Conservation (phyloP, 1,140 invertebrate species). For the Teleopsis dalmanni region DNA sequence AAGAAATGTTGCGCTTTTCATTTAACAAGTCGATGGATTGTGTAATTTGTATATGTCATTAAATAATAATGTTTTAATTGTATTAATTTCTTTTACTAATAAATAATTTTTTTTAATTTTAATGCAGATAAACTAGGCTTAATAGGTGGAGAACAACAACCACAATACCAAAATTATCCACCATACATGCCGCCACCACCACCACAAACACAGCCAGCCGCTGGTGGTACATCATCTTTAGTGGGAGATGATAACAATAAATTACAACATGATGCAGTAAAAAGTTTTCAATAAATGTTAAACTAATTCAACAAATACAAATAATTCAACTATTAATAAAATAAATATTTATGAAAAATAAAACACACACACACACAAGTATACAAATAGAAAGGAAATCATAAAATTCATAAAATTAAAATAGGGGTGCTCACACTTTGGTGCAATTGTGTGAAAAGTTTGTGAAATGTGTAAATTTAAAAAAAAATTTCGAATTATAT, state of each 20-base stretch:
- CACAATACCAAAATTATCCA: slow-evolving; percentile 42
- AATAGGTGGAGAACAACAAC: slow-evolving; percentile 46
- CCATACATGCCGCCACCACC: slow-evolving; percentile 43
- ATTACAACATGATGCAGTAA: slow-evolving; percentile 25
- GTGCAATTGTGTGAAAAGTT: too few relatives aligned
- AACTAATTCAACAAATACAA: slow-evolving; percentile 3
- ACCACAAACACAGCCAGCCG: slow-evolving; percentile 31
- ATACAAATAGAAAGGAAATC: neutral
- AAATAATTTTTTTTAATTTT: slow-evolving; percentile 4
- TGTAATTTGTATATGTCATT: too few relatives aligned
- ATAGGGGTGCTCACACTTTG: too few relatives aligned
- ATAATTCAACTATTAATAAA: neutral
- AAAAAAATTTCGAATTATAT: too few relatives aligned
- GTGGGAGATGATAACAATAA: slow-evolving; percentile 23
- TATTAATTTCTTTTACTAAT: neutral
- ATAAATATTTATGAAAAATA: neutral
- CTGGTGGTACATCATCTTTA: slow-evolving; percentile 32
- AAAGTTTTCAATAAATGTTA: slow-evolving; percentile 13
- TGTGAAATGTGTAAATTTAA: too few relatives aligned
- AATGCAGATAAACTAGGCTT: slow-evolving; percentile 38
- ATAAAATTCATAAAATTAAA: too few relatives aligned
- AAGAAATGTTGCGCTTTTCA: too few relatives aligned
- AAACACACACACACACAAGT: neutral
- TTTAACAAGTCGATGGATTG: too few relatives aligned
- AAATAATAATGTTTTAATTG: too few relatives aligned